Percentiles rank a stretch among this genome's conserved stretches.
These are phyloP conservation scores for Phenganax subtilis DNA, from an alignment of 92 coral and sea anemone species.

Conservation along the genomic window DNA sequence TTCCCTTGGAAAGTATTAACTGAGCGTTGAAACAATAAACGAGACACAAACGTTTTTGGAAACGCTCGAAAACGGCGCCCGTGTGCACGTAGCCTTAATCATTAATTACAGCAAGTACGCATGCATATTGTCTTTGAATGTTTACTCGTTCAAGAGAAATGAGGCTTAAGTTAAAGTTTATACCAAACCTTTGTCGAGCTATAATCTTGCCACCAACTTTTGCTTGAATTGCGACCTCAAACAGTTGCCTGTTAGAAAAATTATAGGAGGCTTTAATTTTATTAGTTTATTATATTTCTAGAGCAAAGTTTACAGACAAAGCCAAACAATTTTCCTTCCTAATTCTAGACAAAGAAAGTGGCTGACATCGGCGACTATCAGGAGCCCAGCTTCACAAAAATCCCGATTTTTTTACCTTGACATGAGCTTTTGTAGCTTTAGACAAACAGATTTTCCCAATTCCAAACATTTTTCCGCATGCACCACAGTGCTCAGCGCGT, in stretches of 20 bases:
- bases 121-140: too few species aligned
- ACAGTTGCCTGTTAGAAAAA: conserved; percentile 58
- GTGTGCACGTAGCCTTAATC: too few species aligned
- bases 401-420: conserved; percentile 57
- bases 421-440: conserved; percentile 65
- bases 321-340: background rate
- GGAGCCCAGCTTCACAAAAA: background rate
- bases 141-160: too few species aligned
- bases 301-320: background rate
- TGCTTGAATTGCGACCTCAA: conserved; percentile 92
- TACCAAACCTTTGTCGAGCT: conserved; percentile 81
- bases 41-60: too few species aligned
- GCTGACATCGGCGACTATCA: background rate
- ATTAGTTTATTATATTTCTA: too few species aligned
- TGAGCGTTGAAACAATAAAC: too few species aligned
- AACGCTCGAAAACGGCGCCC: too few species aligned
- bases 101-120: too few species aligned
- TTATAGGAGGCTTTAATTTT: background rate
- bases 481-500: conserved; percentile 90
- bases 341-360: background rate
- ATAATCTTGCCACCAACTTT: conserved; percentile 73
- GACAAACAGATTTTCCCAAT: conserved; percentile 67
- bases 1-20: too few species aligned
- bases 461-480: conserved; percentile 68
- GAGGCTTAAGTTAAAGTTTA: too few species aligned